phyloP scores from a whole-genome alignment of 1,140 invertebrate genomes.

The Idris sp. region DNA sequence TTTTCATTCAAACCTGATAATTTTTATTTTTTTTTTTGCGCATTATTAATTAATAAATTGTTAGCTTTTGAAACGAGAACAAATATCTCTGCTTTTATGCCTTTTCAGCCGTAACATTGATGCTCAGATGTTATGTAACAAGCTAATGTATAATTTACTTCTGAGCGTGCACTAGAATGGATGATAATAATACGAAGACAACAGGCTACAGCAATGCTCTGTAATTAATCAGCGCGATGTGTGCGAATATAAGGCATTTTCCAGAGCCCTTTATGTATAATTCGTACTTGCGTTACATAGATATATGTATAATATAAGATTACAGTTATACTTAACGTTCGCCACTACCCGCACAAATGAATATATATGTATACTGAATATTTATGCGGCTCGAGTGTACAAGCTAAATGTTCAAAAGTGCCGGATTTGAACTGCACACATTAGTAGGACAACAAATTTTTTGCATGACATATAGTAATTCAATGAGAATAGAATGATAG shows the following conservation, averaged over 20 bases:
- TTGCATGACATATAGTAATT: constrained; percentile 13
- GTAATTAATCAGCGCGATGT: constrained; percentile 70
- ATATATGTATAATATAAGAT: constrained; percentile 36
- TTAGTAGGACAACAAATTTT: no score
- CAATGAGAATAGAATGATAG: not conserved
- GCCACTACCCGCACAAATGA: constrained; percentile 8
- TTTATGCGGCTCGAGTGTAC: constrained; percentile 19
- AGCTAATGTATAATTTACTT: constrained; percentile 57
- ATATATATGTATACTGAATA: constrained; percentile 40
- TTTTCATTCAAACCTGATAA: no score
- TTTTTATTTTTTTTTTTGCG: no score
- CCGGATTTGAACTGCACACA: constrained; percentile 11
- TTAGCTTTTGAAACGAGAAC: no score
- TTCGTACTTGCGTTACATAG: constrained; percentile 39
- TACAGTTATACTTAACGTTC: constrained; percentile 30
- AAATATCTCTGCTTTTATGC: constrained; percentile 22
- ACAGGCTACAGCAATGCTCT: constrained; percentile 60
- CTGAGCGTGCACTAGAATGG: constrained; percentile 50
- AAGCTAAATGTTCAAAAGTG: constrained; percentile 28
- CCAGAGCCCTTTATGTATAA: constrained; percentile 55
- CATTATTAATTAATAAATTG: no score
- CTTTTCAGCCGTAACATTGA: constrained; percentile 28
- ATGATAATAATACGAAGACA: constrained; percentile 65
- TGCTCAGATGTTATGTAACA: constrained; percentile 39
- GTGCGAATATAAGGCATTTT: constrained; percentile 59